Base-by-base conservation (phyloP, 2,797 vertebrate species). In the Aeoliscus strigatus region DNA sequence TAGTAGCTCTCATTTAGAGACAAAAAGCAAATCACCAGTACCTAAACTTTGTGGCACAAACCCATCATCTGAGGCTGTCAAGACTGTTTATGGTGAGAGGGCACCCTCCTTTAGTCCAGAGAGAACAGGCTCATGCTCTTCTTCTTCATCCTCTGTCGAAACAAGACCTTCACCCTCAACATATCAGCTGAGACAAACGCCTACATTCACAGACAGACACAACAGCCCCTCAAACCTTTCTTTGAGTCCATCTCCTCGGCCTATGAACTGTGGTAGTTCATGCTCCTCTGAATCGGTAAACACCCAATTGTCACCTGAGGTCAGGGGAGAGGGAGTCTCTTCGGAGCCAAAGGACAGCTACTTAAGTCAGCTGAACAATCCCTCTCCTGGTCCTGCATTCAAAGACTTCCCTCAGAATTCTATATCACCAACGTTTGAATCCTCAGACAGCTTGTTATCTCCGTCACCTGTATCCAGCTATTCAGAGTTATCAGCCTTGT, bases 91-190 rank as follows among this genome's bases (percentile, higher is more conserved):
- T 31, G 16, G 39, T 28, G 46, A 56, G 30, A 76, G 60, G 25
- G 75, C 59, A 9, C 63, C 70, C 39, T 77, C 76, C 27, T 39
- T 60, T 12, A 65, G 51, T 53, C 38, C 48, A 33, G 64, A 57
- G 21, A 51, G 56, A 36, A 63, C 58, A 41, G 35, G 17, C 1
- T 79, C 73, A n/a, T n/a, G n/a, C 40, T 51, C 67, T 14, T 65
- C 71, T 28, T 72, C 77, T 46, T 60, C 49, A 23, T 66, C 68
- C 30, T 74, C 73, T 29, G 24, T 39, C 15, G 72, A 75, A 28
- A 70, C 61, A 14, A 68, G 48, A 61, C 52, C 26, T 68, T 82
- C 75, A 26, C 27, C 61, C 16, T 59, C 62, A 13, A 63, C 69
- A 14, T 31, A 54, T 50, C 39, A 60, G 51, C 39, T 17, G 26